Percentiles rank a stretch among this genome's conserved stretches.
phyloP scores from a whole-genome alignment of 2,113 vertebrate genomes.

The Eupsittula cactorum region DNA sequence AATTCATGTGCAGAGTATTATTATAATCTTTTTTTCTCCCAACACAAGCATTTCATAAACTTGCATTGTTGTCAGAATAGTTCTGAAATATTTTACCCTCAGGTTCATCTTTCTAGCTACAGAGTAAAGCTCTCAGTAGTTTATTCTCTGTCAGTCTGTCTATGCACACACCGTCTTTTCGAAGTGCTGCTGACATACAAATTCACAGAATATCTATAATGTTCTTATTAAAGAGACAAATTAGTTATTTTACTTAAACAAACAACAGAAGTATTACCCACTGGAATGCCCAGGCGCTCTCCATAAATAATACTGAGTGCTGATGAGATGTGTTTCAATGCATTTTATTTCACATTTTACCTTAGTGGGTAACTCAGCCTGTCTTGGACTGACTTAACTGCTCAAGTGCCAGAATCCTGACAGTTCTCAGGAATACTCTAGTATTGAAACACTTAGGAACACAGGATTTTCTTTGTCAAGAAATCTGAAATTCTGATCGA shows the following conservation, averaged over 20 bases:
- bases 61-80: constrained; percentile 62
- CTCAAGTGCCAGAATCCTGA: not conserved
- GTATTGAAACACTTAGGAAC: rapidly evolving
- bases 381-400: not conserved
- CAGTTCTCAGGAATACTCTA: not conserved
- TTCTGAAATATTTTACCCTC: constrained; percentile 65
- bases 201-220: constrained; percentile 63
- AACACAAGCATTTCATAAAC: constrained; percentile 65
- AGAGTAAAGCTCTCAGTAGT: constrained; percentile 40
- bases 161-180: constrained; percentile 18
- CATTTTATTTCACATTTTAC: constrained; percentile 26
- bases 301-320: constrained; percentile 53
- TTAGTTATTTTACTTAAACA: constrained; percentile 70
- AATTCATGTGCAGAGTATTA: constrained; percentile 58
- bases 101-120: constrained; percentile 57
- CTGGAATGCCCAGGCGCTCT: not conserved
- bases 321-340: not conserved
- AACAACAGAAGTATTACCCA: constrained; percentile 50
- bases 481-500: not conserved
- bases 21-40: constrained; percentile 66
- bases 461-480: not conserved
- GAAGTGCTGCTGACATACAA: constrained; percentile 55
- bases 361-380: not conserved
- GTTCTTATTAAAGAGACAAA: constrained; percentile 73
- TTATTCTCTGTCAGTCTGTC: constrained; percentile 50